Conservation (phyloP, 1,140 invertebrate species). For the Laodelphax striatellus region DNA sequence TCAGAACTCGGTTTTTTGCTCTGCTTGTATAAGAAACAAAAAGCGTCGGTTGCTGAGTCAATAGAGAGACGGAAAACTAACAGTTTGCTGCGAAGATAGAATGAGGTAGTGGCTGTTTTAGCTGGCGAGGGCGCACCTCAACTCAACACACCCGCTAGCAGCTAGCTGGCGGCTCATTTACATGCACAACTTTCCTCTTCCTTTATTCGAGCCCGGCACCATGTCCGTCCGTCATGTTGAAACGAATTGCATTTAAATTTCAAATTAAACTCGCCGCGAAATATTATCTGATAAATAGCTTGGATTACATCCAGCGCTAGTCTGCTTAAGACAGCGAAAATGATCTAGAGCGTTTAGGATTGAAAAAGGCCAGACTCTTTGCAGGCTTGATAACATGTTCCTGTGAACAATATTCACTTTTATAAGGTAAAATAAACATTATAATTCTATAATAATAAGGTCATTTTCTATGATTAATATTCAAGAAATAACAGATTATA, state of each 20-base stretch:
- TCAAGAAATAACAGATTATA: too few relatives aligned
- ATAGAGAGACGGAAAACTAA: neutral
- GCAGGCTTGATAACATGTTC: too few relatives aligned
- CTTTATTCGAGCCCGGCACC: neutral
- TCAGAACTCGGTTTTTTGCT: neutral
- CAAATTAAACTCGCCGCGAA: too few relatives aligned
- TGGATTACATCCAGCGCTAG: too few relatives aligned
- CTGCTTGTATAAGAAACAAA: neutral
- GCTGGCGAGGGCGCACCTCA: neutral
- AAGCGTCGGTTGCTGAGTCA: neutral
- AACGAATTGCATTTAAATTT: neutral
- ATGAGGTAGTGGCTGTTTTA: neutral
- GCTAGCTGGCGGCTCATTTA: neutral
- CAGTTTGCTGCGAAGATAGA: neutral
- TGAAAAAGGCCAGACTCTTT: too few relatives aligned
- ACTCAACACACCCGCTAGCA: neutral
- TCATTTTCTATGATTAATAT: too few relatives aligned
- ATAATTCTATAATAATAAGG: too few relatives aligned
- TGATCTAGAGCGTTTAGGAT: too few relatives aligned
- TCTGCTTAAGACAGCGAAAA: too few relatives aligned
- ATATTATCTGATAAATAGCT: too few relatives aligned
- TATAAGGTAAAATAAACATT: too few relatives aligned
- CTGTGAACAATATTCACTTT: too few relatives aligned
- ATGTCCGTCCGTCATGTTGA: neutral
- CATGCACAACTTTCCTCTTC: neutral